These are phyloP conservation scores for Strigops habroptila DNA, from an alignment of 2,113 vertebrate species.

Conservation along the genomic window DNA sequence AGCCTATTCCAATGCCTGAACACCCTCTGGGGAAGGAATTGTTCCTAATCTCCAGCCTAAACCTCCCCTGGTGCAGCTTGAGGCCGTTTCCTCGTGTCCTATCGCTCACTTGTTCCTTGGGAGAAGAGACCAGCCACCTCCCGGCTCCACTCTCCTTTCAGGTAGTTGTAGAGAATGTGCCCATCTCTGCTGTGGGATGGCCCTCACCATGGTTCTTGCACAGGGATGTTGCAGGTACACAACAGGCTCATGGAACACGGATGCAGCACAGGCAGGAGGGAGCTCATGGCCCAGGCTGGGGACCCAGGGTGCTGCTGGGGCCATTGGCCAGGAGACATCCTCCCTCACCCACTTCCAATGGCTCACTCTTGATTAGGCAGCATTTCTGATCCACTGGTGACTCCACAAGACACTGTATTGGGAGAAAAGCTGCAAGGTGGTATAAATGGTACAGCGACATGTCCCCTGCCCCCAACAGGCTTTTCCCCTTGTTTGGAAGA, in stretches of 20 bases:
- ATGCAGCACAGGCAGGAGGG: not conserved
- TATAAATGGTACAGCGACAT: accelerated
- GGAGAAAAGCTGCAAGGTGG: not conserved
- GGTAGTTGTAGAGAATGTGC: too few relatives aligned
- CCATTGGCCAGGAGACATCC: not conserved
- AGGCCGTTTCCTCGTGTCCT: too few relatives aligned
- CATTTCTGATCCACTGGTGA: accelerated
- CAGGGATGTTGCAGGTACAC: not conserved
- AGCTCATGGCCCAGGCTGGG: accelerated
- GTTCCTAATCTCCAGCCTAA: not conserved
- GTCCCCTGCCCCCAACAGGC: accelerated
- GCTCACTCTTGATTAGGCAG: not conserved
- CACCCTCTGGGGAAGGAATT: not conserved
- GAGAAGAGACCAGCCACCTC: too few relatives aligned
- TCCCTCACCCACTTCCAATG: not conserved
- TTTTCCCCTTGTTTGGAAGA: not conserved
- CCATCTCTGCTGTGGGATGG: accelerated
- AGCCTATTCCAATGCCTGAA: not conserved
- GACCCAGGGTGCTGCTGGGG: not conserved
- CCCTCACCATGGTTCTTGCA: accelerated
- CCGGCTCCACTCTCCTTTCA: too few relatives aligned
- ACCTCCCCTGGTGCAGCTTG: not conserved
- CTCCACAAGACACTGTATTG: not conserved
- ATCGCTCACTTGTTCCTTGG: too few relatives aligned
- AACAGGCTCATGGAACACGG: not conserved